phyloP scores from a whole-genome alignment of 2,113 vertebrate species.

The Ciconia boyciana region DNA sequence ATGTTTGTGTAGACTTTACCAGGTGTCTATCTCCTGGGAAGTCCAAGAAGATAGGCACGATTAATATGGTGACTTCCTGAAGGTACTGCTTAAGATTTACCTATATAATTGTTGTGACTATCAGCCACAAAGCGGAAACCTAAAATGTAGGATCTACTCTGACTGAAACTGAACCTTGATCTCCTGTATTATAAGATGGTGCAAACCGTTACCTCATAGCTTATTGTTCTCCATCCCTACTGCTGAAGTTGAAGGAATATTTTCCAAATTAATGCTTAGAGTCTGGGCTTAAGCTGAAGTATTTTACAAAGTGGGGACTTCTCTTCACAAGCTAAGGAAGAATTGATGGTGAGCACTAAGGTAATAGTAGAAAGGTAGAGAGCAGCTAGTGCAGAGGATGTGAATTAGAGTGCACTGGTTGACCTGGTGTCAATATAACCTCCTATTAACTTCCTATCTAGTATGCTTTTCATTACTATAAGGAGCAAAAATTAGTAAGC shows the following conservation, averaged over 20 bases:
- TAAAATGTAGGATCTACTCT: not conserved
- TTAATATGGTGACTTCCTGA: not conserved
- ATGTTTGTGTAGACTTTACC: not conserved
- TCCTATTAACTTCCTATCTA: not conserved
- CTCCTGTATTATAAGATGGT: not conserved
- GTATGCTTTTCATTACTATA: not conserved
- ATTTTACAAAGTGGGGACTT: not conserved
- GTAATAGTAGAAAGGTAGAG: not conserved
- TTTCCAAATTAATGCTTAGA: not conserved
- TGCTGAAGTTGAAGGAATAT: not conserved
- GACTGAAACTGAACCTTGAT: not conserved
- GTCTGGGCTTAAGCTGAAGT: not conserved
- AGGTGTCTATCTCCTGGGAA: not conserved
- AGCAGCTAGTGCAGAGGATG: not conserved
- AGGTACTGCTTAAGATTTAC: not conserved
- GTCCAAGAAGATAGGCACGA: not conserved
- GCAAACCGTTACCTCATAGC: not conserved
- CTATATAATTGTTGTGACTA: not conserved
- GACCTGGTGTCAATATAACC: not conserved
- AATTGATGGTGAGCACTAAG: not conserved
- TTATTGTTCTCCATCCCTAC: not conserved
- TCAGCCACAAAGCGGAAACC: not conserved
- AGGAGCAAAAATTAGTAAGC: not conserved
- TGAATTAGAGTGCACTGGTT: not conserved
- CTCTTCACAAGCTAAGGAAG: not conserved